phyloP scores from a whole-genome alignment of 64 coral and sea anemone species.

The Pachyseris speciosa region DNA sequence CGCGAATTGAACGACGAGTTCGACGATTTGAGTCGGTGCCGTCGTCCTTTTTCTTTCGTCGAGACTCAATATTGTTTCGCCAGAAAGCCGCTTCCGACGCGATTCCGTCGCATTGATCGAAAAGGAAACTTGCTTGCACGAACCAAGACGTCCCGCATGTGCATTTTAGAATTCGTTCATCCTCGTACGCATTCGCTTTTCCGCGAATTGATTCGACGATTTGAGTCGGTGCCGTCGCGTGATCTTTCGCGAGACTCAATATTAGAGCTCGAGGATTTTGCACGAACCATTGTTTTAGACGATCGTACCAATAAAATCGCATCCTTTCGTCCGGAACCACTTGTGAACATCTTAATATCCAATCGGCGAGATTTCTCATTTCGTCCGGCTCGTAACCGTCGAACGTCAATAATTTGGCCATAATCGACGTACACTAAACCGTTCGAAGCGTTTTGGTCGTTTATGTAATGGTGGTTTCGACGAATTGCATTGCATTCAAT shows the following conservation, averaged over 20 bases:
- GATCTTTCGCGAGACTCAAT: background rate
- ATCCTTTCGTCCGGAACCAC: background rate
- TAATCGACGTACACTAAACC: background rate
- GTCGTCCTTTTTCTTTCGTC: too few species aligned
- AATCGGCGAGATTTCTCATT: background rate
- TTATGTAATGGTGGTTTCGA: background rate
- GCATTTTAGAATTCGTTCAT: background rate
- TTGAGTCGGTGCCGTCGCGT: background rate
- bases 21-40: too few species aligned
- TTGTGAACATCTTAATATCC: background rate
- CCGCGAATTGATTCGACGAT: background rate
- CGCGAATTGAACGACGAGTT: background rate
- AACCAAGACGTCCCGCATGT: background rate
- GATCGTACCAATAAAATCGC: background rate
- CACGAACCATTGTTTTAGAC: background rate
- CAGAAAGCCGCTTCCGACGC: background rate
- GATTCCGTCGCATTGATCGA: background rate
- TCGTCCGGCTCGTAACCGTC: background rate
- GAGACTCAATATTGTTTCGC: too few species aligned
- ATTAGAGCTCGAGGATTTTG: background rate
- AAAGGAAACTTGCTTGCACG: background rate
- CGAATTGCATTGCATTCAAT: background rate
- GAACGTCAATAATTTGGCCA: background rate
- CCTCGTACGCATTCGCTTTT: background rate
- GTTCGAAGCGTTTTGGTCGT: background rate